Base-by-base conservation (phyloP, 2,888 invertebrate species). In the Arrhopalites spinosus region DNA sequence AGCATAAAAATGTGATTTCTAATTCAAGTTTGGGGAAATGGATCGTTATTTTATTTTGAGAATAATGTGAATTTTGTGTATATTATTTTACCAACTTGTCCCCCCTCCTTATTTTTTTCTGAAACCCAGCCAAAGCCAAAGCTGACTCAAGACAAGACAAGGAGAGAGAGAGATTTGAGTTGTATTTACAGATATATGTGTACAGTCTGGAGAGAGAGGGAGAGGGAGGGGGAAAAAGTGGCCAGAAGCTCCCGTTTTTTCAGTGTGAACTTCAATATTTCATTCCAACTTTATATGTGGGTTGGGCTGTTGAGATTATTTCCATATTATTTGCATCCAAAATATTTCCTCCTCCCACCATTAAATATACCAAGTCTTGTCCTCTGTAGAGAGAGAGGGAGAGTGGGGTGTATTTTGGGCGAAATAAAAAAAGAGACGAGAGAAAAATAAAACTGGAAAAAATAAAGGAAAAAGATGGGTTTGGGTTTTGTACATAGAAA, bases 301-400 rank as follows among this genome's bases (percentile, higher is more conserved):
- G 47, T 68, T 13, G 17, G 25, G n/a, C 8, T 5, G 50, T 15
- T 67, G 71, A 66, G 73, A 81, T 79, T 81, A 79, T 81, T 81
- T 81, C 78, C 79, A 79, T 78, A 77, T 77, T 78, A 81, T 81
- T 81, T 79, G 77, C 81, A 81, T 79, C 76, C 74, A 71, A 78
- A 74, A 73, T 73, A 30, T 73, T 73, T 30, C 27, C 29, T 64
- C 27, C 43, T 68, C 59, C 59, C 59, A 61, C 59, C 17, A 61
- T 27, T 61, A 25, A 13, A 61, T 27, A 59, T 23, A 25, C 20
- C 45, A 17, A 17, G n/a, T 47, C 15, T 11, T 47, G 13, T 47
- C 7, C 13, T 47, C 11, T 27, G 59, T n/a, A 36, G 64, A 64
- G 30, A 23, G 25, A 23, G 20, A 15, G 15, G 5, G 25, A 64